phyloP scores from a whole-genome alignment of 2,888 invertebrate genomes.

The Ophion obscuratus region DNA sequence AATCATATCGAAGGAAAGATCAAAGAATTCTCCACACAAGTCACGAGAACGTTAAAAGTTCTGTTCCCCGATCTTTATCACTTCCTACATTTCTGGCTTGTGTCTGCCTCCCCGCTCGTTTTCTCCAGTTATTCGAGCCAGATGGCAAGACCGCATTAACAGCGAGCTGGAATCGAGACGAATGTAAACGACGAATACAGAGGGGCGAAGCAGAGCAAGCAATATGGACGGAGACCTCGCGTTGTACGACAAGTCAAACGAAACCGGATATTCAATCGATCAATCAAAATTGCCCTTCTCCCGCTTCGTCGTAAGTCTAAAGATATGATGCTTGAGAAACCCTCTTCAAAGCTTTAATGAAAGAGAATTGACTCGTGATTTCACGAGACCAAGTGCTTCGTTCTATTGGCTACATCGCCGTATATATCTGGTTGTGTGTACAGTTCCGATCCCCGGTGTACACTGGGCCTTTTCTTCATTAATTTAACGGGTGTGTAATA shows the following conservation, averaged over 20 bases:
- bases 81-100: conserved; percentile 1
- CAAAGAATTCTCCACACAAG: background rate
- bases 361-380: conserved; percentile 63
- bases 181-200: conserved; percentile 1
- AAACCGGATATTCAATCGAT: conserved; percentile 58
- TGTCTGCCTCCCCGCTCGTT: conserved; percentile 10
- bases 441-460: conserved; percentile 41
- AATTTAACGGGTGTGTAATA: conserved; percentile 68
- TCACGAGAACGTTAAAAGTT: background rate
- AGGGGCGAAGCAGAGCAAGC: conserved; percentile 3
- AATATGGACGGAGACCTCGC: background rate
- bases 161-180: conserved; percentile 45
- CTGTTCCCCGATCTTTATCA: background rate
- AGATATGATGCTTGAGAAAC: conserved; percentile 20
- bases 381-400: conserved; percentile 54
- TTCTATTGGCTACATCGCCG: conserved; percentile 5
- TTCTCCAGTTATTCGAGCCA: conserved; percentile 41
- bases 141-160: conserved; percentile 26
- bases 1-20: too few relatives aligned
- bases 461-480: conserved; percentile 63
- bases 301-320: conserved; percentile 44
- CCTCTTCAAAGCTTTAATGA: conserved; percentile 48
- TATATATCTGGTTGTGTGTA: conserved; percentile 46
- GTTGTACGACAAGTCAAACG: conserved; percentile 36
- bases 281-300: conserved; percentile 49